Conservation (phyloP, 2,113 vertebrate genomes). For the Periophthalmus modestus region DNA sequence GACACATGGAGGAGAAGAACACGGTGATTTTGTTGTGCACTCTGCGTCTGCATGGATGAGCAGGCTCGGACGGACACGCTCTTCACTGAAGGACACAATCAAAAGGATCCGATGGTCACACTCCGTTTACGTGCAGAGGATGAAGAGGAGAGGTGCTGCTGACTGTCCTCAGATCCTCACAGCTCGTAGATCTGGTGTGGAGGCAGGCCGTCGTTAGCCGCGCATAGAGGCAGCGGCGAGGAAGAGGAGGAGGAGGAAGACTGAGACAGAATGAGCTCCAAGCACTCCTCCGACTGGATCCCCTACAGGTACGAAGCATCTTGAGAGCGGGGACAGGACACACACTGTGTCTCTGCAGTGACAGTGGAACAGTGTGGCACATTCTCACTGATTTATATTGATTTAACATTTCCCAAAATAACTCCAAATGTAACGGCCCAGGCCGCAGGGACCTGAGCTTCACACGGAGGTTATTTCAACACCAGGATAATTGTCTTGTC, state of each 20-base stretch:
- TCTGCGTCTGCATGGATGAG: slow-evolving; percentile 44
- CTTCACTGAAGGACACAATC: slow-evolving; percentile 40
- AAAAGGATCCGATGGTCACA: slow-evolving; percentile 43
- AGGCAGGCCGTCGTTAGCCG: slow-evolving; percentile 69
- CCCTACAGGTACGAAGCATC: slow-evolving; percentile 88
- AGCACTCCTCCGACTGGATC: slow-evolving; percentile 95
- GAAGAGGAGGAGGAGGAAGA: slow-evolving; percentile 36
- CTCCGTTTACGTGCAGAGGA: slow-evolving; percentile 66
- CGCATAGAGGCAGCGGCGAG: slow-evolving; percentile 44
- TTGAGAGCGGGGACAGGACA: slow-evolving; percentile 25
- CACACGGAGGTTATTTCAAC: not conserved
- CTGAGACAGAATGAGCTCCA: slow-evolving; percentile 88
- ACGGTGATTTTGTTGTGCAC: slow-evolving; percentile 47
- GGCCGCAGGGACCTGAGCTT: not conserved
- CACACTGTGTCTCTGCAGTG: slow-evolving; percentile 17
- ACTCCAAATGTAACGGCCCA: not conserved
- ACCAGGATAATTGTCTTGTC: not conserved
- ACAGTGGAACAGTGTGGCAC: slow-evolving; percentile 13
- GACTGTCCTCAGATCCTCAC: slow-evolving; percentile 60
- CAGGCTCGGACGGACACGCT: slow-evolving; percentile 48
- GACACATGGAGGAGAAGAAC: slow-evolving; percentile 59
- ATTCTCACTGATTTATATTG: no score
- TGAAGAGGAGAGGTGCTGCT: slow-evolving; percentile 68
- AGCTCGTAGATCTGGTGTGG: slow-evolving; percentile 58
- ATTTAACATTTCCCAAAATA: not conserved